These are phyloP conservation scores for Atherix ibis DNA, from an alignment of 2,888 invertebrate species.

Conservation along the genomic window DNA sequence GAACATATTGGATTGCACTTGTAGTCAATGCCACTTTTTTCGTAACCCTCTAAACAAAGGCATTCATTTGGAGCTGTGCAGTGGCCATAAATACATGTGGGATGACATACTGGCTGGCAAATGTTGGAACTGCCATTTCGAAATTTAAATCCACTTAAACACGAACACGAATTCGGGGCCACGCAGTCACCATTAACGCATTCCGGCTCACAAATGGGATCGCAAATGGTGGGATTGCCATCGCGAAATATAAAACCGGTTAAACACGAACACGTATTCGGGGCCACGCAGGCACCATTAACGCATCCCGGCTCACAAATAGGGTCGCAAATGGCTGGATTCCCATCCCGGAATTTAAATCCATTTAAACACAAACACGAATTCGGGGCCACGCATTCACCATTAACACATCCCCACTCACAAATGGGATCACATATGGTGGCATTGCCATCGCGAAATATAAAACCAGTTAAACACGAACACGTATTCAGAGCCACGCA, in stretches of 20 bases:
- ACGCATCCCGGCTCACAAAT: conserved; percentile 15
- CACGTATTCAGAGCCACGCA: conserved; percentile 1
- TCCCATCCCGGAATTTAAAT: neutral
- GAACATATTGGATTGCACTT: conserved; percentile 18
- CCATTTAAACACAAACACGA: conserved; percentile 16
- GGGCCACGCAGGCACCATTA: conserved; percentile 23
- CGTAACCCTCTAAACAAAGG: conserved; percentile 28
- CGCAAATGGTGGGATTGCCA: conserved; percentile 20
- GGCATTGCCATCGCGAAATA: neutral
- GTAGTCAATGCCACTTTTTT: conserved; percentile 16
- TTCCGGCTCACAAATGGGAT: conserved; percentile 22
- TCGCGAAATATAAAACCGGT: conserved; percentile 20
- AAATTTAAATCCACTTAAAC: conserved; percentile 18
- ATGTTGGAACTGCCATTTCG: neutral
- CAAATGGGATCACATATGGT: neutral
- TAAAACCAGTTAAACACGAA: conserved; percentile 7
- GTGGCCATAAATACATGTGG: conserved; percentile 16
- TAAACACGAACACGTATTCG: conserved; percentile 38
- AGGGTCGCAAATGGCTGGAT: neutral
- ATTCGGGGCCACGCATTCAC: neutral
- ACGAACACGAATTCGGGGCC: conserved; percentile 18
- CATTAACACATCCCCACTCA: too few species aligned
- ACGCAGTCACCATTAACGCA: conserved; percentile 20
- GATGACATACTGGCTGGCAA: conserved; percentile 19
- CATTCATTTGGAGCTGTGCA: conserved; percentile 16